phyloP scores from a whole-genome alignment of 64 coral and sea anemone genomes.

The Pocillopora damicornis region DNA sequence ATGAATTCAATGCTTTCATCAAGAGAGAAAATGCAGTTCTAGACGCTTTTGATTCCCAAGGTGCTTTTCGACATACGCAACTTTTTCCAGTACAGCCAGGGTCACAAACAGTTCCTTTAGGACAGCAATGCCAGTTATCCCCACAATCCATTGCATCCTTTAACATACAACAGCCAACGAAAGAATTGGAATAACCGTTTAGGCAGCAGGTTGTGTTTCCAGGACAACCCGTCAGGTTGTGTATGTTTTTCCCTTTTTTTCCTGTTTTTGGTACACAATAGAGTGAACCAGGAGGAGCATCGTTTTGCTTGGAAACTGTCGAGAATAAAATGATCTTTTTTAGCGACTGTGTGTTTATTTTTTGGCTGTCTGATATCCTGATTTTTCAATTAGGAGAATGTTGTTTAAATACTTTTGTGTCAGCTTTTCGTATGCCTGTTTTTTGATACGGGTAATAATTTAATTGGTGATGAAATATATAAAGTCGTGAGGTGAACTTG shows the following conservation, averaged over 20 bases:
- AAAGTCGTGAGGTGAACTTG: no score
- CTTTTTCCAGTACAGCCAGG: slow-evolving; percentile 48
- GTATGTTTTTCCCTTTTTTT: neutral
- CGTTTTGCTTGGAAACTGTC: neutral
- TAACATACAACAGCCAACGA: slow-evolving; percentile 67
- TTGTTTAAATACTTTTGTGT: no score
- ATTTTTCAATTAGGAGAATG: no score
- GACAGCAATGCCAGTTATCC: slow-evolving; percentile 83
- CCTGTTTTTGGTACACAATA: slow-evolving; percentile 46
- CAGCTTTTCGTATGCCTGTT: no score
- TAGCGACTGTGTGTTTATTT: neutral
- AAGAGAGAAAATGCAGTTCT: slow-evolving; percentile 57
- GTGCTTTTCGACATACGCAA: slow-evolving; percentile 67
- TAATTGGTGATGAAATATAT: no score
- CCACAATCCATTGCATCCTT: slow-evolving; percentile 77
- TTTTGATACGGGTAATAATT: no score
- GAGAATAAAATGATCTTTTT: neutral
- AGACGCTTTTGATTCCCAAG: slow-evolving; percentile 66
- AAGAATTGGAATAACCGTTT: slow-evolving; percentile 49
- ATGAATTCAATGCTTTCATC: slow-evolving; percentile 52
- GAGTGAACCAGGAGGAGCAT: slow-evolving; percentile 9
- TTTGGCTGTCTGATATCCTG: no score
- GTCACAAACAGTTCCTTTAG: slow-evolving; percentile 69
- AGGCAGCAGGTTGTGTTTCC: slow-evolving; percentile 49
- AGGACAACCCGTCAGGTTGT: slow-evolving; percentile 55